Evolutionary conservation across 2,113 vertebrate genomes (phyloP), one percentile per base, ranked within the genome.

Genomic region (Ptilonorhynchus violaceus): DNA sequence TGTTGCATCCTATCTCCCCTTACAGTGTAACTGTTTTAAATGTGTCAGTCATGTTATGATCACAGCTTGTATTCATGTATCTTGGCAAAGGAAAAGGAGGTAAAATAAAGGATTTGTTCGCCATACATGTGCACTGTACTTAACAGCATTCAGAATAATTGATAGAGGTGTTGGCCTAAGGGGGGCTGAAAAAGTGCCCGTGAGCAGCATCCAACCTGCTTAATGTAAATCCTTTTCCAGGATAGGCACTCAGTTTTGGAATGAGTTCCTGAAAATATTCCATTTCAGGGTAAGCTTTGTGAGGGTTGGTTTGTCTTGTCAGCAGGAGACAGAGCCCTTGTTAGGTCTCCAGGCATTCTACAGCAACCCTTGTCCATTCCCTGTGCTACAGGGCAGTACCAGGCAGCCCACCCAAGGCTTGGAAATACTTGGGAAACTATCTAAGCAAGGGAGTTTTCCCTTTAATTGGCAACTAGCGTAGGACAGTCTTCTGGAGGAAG

Each of bases 91-190:
- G 49, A 55, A 59, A 66, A 76, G 49, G 23, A 46, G 20, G 22
- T 42, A 50, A 74, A 49, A 50, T 47, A 15, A 44, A 81, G 47
- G 52, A 39, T 53, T 88, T 86, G 6, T 80, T 86, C 67, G 28
- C 39, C 11, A 6, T 41, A 23, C 1, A 0, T 33, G n/a, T 50
- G 7, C 21, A 2, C 24, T 30, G 39, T 24, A 6, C 11, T 60
- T 30, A 39, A 3, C 15, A 59, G 67, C 24, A 7, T n/a, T 67
- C 24, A 22, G 72, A 76, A 24, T 42, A 68, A 5, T 7, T 63
- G 44, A 55, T 52, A 64, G 44, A 74, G 33, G 15, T 31, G 59
- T 7, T 77, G 50, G 46, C 23, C 35, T 24, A 13, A 69, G 27
- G 23, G 21, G 15, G 74, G 33, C 30, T 83, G 53, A 21, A 76